Conservation (phyloP, 2,113 vertebrate genomes). For the Otolemur garnettii region DNA sequence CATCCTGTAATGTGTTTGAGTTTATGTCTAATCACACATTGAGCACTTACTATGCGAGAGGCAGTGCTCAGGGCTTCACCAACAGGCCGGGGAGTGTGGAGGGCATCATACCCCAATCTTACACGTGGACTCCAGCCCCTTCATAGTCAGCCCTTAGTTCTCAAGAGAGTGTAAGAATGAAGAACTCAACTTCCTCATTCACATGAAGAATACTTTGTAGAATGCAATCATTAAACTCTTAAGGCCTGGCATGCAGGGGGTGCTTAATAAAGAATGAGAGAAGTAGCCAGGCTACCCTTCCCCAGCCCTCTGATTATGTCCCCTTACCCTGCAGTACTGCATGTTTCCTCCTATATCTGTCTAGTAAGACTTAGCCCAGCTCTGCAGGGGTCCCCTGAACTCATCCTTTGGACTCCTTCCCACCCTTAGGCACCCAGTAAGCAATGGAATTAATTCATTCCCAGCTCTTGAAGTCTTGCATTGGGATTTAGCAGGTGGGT, state of each 20-base stretch:
- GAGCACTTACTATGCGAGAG: no score
- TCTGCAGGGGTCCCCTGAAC: neutral
- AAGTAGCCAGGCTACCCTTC: neutral
- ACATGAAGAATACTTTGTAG: neutral
- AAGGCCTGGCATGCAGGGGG: neutral
- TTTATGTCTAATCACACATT: accelerated
- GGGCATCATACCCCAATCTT: neutral
- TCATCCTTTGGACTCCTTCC: neutral
- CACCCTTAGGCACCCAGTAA: neutral
- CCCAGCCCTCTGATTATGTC: neutral
- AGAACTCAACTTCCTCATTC: neutral
- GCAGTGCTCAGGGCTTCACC: neutral
- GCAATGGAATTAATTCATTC: neutral
- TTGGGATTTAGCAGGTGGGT: neutral
- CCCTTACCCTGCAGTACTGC: no score
- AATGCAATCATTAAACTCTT: neutral
- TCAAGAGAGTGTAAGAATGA: neutral
- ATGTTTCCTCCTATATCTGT: neutral
- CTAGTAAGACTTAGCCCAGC: neutral
- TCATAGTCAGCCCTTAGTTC: no score
- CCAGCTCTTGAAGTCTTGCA: neutral
- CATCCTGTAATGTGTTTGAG: neutral
- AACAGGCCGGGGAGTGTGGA: neutral
- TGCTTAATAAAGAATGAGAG: neutral
- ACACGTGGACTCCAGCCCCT: neutral